Evolutionary conservation across 2,888 invertebrate species (phyloP), one percentile per base, ranked within the genome.

Genomic region (Apodemia duryi): DNA sequence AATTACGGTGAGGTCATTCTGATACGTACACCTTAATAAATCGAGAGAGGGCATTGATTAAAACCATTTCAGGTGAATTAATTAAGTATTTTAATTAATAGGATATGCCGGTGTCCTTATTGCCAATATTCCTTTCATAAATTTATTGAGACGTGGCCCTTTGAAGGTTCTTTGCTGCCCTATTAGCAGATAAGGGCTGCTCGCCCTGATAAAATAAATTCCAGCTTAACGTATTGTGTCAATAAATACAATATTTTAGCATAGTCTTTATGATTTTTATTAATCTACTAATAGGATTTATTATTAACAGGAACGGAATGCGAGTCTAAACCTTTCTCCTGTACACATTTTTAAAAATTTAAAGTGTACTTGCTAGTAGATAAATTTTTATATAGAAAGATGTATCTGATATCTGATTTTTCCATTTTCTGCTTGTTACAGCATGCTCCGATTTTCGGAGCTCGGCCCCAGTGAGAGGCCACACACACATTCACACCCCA

Each of bases 381-480:
- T 43, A 0, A 11, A 9, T 10, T 7, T 10, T 7, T 10, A 61
- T 3, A 38, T 28, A n/a, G 13, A 9, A 41, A 7, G n/a, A 5
- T 41, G n/a, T 43, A 29, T 29, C 6, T 21, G 2, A 51, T 51
- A 51, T 63, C 29, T 49, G 6, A 63, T 13, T 35, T 29, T 32
- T 6, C 28, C 32, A 51, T n/a, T 13, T 69, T 72, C 63, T 69
- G 62, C 62, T 75, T 77, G 77, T 75, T 88, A 7, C 92, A 95
- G 95, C 85, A 93, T 95, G 75, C 88, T 95, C 79, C 94, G 95
- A 82, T 95, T 96, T 64, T 93, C 95, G 74, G 96, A 96, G 83
- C 93, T 76, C 66, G 75, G 72, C 64, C 74, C 74, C 46, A 67
- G 66, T 61, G 74, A 74, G 71, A 69, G 74, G 67, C 73, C 72